These are phyloP conservation scores for Mustela lutreola DNA, from an alignment of 2,113 vertebrate species.

Conservation along the genomic window DNA sequence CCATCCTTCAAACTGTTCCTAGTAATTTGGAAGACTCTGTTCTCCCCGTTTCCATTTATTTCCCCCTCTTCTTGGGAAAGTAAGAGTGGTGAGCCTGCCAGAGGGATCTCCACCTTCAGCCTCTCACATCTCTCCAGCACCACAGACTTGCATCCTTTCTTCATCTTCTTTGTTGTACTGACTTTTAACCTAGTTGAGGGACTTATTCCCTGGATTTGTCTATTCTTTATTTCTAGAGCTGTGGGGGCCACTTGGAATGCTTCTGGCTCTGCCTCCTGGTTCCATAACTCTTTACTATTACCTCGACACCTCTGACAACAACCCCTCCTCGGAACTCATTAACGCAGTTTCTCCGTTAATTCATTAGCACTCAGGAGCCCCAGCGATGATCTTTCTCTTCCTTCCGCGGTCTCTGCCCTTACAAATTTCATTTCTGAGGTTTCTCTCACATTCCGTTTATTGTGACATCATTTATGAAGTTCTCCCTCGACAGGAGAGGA, in stretches of 20 bases:
- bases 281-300: constrained; percentile 76
- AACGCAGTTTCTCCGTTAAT: constrained; percentile 64
- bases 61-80: neutral
- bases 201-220: constrained; percentile 7
- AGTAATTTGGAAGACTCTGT: neutral
- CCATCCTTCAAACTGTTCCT: neutral
- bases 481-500: constrained; percentile 71
- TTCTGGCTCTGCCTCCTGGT: constrained; percentile 47
- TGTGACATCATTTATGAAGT: constrained; percentile 73
- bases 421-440: constrained; percentile 68
- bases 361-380: constrained; percentile 77
- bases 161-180: constrained; percentile 50
- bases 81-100: neutral
- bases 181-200: constrained; percentile 57
- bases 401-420: constrained; percentile 9
- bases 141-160: constrained; percentile 49
- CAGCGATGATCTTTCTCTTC: neutral
- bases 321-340: constrained; percentile 77
- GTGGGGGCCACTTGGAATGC: neutral
- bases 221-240: constrained; percentile 32
- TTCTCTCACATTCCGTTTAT: constrained; percentile 74
- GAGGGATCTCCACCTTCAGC: constrained; percentile 70
- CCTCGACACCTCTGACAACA: constrained; percentile 74
- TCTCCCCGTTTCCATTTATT: neutral
- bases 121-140: constrained; percentile 54